Evolutionary conservation across 2,797 vertebrate genomes (phyloP), one percentile per base, ranked within the genome.

Genomic region (Myotis findleyi): DNA sequence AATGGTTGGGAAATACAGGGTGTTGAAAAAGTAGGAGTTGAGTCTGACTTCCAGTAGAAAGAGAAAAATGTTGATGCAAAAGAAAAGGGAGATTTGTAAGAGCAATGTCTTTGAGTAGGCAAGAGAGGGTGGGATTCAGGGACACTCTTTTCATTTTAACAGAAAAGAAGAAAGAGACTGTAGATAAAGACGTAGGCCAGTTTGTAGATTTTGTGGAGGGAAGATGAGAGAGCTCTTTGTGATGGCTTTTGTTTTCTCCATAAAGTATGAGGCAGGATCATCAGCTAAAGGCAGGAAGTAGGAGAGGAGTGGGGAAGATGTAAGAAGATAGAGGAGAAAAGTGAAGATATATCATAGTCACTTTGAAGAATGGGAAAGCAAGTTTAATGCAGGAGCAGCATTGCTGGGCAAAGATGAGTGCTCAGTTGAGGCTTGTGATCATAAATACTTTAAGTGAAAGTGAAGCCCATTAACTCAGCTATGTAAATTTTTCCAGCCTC

Each of bases 381-480:
- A 86, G 11, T 83, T 95, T 91, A 86, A 77, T 89, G n/a, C 6
- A 88, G 66, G 89, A 93, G 41, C 83, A 83, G 25, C 33, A 51
- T 80, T 72, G 57, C 10, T 77, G 49, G 21, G 33, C 89, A 96
- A 59, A 66, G 25, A 83, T 84, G n/a, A 93, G 47, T 59, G 30
- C 53, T 97, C 64, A 71, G 7, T 59, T 81, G 71, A 83, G 51
- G 38, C 55, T 85, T 94, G 47, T 88, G 82, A 73, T 93, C 25
- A 44, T 71, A 64, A 81, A 59, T 95, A 55, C 36, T 94, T 96
- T 76, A 92, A 85, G 59, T 77, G 51, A 92, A 96, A 83, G 79
- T 66, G 59, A 69, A 95, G 38, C 57, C 68, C 66, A 66, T 85
- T 30, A 62, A n/a, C 44, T 96, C 57, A 71, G 51, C 25, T 88